Base-by-base conservation (phyloP, 1,140 invertebrate genomes). In the Drosophila kanapiae region DNA sequence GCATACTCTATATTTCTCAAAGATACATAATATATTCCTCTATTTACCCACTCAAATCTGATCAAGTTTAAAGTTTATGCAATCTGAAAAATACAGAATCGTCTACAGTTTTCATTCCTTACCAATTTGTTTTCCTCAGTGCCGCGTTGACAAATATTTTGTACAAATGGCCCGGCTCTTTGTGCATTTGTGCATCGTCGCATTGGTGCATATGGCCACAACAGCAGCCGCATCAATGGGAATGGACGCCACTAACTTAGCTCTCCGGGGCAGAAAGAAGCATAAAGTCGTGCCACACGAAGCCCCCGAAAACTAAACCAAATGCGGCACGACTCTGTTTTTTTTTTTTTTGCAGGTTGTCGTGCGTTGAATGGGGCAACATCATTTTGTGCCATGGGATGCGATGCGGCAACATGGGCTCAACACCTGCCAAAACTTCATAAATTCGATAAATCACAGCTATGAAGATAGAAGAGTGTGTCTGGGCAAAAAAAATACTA, bases 341-440 rank as follows among this genome's bases (percentile, higher is more conserved):
- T 27, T 33, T 27, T 48, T 48, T 48, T 64, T 53, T 60, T 80
- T 67, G 53, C 68, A 49, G 59, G 69, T 53, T 76, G 81, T 84
- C 85, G 85, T 85, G 85, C 78, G 67, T 81, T 79, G 75, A 81
- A 68, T 75, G 79, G 77, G 64, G 82, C 70, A 91, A 90, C 83
- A 80, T 82, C 35, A n/a, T 2, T 56, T 56, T 82, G 78, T 88
- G 78, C 79, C 72, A 68, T 69, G 78, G 68, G 85, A 82, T 84
- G 82, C 78, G 85, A 82, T 84, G 82, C 78, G 77, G 47, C 57
- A 38, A 56, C 70, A 53, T 31, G 57, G 60, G 68, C 82, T 90
- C 74, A 88, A 77, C 83, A 88, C 84, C 84, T 88, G 84, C 85
- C 84, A 75, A 88, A 88, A 83, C 80, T 54, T 70, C 65, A 71